Percentiles rank a stretch among this genome's conserved stretches.
phyloP scores from a whole-genome alignment of 2,113 vertebrate species.

The Podilymbus podiceps region DNA sequence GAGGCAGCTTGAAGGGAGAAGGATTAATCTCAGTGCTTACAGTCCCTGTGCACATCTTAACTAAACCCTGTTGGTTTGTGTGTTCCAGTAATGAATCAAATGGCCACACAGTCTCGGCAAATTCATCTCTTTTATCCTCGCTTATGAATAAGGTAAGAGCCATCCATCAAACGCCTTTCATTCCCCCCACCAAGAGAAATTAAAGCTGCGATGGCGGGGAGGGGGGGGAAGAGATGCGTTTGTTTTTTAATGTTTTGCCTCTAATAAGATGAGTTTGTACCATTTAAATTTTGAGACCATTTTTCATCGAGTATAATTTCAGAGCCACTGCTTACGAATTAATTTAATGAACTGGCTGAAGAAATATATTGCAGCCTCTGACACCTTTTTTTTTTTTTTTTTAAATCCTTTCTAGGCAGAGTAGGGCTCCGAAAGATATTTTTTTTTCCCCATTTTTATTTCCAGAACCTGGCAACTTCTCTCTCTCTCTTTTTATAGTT shows the following conservation, averaged over 20 bases:
- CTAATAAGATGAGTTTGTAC: constrained; percentile 99
- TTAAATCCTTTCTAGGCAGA: constrained; percentile 76
- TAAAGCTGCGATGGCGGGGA: constrained; percentile 77
- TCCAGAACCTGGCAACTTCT: constrained; percentile 70
- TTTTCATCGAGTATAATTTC: constrained; percentile 98
- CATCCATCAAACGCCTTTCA: constrained; percentile 93
- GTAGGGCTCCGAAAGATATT: constrained; percentile 69
- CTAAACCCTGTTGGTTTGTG: constrained; percentile 93
- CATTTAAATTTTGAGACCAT: constrained; percentile 99
- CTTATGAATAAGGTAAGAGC: constrained; percentile 99
- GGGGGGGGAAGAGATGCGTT: constrained; percentile 84
- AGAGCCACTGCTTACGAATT: constrained; percentile 96
- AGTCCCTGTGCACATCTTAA: constrained; percentile 84
- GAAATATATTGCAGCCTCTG: constrained; percentile 94
- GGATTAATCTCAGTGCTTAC: constrained; percentile 83
- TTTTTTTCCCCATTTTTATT: constrained; percentile 59
- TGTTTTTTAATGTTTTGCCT: constrained; percentile 99
- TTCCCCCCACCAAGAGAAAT: constrained; percentile 90
- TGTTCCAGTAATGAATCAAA: constrained; percentile 99
- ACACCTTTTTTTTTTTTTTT: constrained; percentile 86
- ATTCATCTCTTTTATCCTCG: constrained; percentile 99
- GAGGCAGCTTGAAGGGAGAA: constrained; percentile 57
- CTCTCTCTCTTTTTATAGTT: constrained; percentile 77
- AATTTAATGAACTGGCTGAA: constrained; percentile 99
- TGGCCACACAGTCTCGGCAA: constrained; percentile 92